Evolutionary conservation across 2,797 vertebrate genomes (phyloP), one percentile per base, ranked within the genome.

Genomic region (Scarus forsteni): DNA sequence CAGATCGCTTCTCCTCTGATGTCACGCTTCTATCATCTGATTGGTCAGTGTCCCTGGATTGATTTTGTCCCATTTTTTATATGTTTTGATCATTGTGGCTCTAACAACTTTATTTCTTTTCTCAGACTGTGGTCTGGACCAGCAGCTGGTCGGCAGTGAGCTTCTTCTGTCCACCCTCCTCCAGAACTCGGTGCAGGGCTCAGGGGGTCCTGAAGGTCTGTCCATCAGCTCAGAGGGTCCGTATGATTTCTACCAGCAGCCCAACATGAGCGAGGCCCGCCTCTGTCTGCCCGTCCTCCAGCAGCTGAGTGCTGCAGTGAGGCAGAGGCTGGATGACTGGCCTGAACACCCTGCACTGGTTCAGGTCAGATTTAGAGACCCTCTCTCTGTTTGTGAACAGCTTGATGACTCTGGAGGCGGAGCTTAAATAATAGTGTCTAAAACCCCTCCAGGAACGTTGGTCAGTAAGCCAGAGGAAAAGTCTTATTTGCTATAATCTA

Each of bases 201-300:
- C 71, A 0, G 92, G 90, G 16, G 86, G 70, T 0, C 11, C 81
- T 1, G 94, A 94, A 7, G 92, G 93, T 52, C 93, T 98, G 27
- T 16, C 80, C 6, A 72, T 98, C 44, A 89, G 90, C 39, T 88
- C 92, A 12, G 94, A 96, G 0, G 96, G 95, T 1, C 95, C 96
- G 0, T 99, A 98, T 58, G 96, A 99, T 88, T 99, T 99, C 88
- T 99, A 99, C 83, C 96, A 96, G 79, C 95, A 99, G 61, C 95
- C 96, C 66, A 99, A 98, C 74, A 92, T 97, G 87, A 94, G 92
- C 15, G 94, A 99, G 90, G 96, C 96, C 11, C 92, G 91, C 0
- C 92, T 93, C 34, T 97, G 97, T 79, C 95, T 97, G 0, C 95
- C 95, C 16, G 94, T 96, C 4, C 90, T 99, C 39, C 92, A 95